Percentiles rank a stretch among this genome's conserved stretches.
Evolutionary conservation across 2,113 vertebrate species (phyloP).

Genomic region (Siniperca chuatsi): DNA sequence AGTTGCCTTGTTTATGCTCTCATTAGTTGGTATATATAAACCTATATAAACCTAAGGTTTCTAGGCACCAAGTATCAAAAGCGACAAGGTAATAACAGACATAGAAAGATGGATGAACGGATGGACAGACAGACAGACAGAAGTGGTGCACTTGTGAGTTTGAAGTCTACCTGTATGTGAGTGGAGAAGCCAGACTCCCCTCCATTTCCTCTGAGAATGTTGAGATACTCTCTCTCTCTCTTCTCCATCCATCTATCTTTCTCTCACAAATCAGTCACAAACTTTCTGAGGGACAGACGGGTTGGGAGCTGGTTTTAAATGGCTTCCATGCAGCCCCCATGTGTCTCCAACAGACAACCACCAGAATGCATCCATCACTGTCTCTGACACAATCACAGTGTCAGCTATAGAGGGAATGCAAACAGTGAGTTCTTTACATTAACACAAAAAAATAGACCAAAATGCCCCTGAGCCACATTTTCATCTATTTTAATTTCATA

Average conservation of each 20-base stretch:
- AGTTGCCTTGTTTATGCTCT: background rate
- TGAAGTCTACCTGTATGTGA: background rate
- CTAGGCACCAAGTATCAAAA: background rate
- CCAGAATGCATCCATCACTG: constrained; percentile 50
- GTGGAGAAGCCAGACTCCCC: background rate
- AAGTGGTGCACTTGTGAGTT: background rate
- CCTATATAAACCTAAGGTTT: background rate
- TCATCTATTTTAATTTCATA: constrained; percentile 64
- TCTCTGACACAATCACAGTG: constrained; percentile 28
- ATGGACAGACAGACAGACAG: constrained; percentile 20
- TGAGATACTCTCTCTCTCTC: background rate
- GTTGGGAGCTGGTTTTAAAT: constrained; percentile 29
- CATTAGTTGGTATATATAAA: background rate
- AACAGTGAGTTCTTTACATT: constrained; percentile 22
- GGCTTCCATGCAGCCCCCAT: constrained; percentile 26
- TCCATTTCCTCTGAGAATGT: background rate
- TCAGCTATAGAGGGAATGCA: constrained; percentile 17
- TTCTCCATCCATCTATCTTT: constrained; percentile 19
- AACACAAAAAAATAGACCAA: constrained; percentile 24
- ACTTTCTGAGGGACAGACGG: constrained; percentile 29
- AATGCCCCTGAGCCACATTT: constrained; percentile 34
- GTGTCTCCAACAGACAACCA: constrained; percentile 45
- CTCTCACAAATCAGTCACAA: constrained; percentile 26
- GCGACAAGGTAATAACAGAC: background rate
- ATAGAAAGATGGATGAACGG: background rate